Evolutionary conservation across 1,140 invertebrate species (phyloP).

Genomic region (Rhynchophorus ferrugineus): DNA sequence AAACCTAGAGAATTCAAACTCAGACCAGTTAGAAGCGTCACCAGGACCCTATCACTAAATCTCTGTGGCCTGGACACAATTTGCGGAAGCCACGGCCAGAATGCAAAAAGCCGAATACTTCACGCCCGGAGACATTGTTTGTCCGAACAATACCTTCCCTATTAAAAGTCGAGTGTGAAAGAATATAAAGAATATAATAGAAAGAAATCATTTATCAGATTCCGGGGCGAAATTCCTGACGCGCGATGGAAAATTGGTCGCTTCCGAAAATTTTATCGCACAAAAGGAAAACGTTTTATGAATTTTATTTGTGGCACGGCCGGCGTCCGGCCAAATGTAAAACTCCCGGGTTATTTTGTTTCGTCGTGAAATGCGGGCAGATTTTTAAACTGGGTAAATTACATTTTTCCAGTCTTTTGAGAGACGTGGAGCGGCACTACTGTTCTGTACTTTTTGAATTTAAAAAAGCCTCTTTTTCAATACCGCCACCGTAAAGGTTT

Average conservation of each 20-base stretch:
- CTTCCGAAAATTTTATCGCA: constrained; percentile 18
- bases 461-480: not conserved
- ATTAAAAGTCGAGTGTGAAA: constrained; percentile 17
- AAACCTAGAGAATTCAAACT: too few species aligned
- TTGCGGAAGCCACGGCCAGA: too few species aligned
- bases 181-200: constrained; percentile 20
- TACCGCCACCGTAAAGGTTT: too few species aligned
- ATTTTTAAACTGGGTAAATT: constrained; percentile 17
- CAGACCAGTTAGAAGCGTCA: too few species aligned
- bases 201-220: constrained; percentile 16
- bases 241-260: constrained; percentile 13
- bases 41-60: too few species aligned
- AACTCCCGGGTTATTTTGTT: constrained; percentile 8
- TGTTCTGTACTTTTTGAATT: constrained; percentile 3
- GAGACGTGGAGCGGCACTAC: constrained; percentile 3
- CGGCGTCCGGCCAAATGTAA: constrained; percentile 14
- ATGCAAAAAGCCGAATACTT: constrained; percentile 4
- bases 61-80: too few species aligned
- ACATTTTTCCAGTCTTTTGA: constrained; percentile 16
- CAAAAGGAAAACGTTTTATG: constrained; percentile 18
- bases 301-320: constrained; percentile 16
- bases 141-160: constrained; percentile 1
- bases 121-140: constrained; percentile 4
- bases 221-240: constrained; percentile 10
- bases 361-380: constrained; percentile 17